Percentiles rank a stretch among this genome's conserved stretches.
Conservation (phyloP, 2,888 invertebrate genomes). For the Linnaemya vulpina region DNA sequence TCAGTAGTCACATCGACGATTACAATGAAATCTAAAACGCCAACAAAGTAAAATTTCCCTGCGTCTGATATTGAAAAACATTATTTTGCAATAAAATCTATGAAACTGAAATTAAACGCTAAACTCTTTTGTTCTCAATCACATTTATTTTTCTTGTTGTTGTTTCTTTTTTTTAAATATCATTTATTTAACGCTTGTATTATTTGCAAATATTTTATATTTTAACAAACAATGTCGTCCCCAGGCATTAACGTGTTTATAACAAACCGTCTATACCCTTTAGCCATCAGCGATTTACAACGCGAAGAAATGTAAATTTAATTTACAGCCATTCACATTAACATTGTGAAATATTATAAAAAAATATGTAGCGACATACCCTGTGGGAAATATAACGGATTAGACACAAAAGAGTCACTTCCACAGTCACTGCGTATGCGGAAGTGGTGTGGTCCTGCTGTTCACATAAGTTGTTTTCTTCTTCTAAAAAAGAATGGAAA, state of each 20-base stretch:
- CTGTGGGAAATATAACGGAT: too few species aligned
- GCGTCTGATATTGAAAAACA: too few species aligned
- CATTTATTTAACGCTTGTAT: neutral
- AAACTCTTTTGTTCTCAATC: neutral
- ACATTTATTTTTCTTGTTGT: neutral
- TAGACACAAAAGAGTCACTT: too few species aligned
- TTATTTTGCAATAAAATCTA: neutral
- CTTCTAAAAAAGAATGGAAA: too few species aligned
- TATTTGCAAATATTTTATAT: neutral
- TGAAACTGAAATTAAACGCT: neutral
- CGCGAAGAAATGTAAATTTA: constrained; percentile 55
- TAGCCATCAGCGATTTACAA: constrained; percentile 23
- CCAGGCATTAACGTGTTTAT: constrained; percentile 16
- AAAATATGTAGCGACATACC: too few species aligned
- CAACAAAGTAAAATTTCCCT: too few species aligned
- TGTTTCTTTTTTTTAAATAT: neutral
- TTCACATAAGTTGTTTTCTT: too few species aligned
- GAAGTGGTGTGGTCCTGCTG: too few species aligned
- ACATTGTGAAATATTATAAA: constrained; percentile 13
- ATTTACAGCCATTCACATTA: constrained; percentile 52
- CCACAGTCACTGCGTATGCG: too few species aligned
- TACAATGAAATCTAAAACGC: too few species aligned
- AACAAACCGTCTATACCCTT: constrained; percentile 50
- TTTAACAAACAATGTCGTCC: constrained; percentile 17
- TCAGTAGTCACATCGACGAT: too few species aligned